Percentiles rank a stretch among this genome's conserved stretches.
Conservation (phyloP, 2,113 vertebrate species). For the Oreocharis arfaki region DNA sequence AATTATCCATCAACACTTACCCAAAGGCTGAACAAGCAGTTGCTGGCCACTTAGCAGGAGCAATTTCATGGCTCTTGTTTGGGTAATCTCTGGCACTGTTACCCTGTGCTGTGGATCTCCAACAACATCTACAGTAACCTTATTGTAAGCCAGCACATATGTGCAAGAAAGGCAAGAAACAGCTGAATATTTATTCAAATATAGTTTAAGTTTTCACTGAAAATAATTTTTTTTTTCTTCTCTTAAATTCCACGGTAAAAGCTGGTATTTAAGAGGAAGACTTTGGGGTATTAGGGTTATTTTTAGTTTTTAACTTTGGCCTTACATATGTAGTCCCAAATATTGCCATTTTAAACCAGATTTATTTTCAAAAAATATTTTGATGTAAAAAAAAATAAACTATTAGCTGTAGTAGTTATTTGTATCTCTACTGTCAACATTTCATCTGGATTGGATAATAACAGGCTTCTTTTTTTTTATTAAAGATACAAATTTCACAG, state of each 20-base stretch:
- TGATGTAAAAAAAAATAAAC: neutral
- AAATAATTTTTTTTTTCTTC: neutral
- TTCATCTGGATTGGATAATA: neutral
- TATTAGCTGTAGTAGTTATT: neutral
- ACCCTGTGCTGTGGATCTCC: neutral
- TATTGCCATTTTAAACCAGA: neutral
- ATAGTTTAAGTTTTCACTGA: neutral
- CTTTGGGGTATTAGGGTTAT: rapidly evolving
- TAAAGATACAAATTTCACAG: neutral
- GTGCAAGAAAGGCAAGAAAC: neutral
- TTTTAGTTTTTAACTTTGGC: neutral
- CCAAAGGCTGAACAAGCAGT: neutral
- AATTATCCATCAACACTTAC: neutral
- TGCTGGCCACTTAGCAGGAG: neutral
- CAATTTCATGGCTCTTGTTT: neutral
- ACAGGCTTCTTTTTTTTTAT: neutral
- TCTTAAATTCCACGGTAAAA: neutral
- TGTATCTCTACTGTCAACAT: neutral
- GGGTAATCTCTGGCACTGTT: neutral
- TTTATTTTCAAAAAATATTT: neutral
- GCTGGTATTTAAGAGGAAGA: neutral
- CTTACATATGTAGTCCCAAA: neutral
- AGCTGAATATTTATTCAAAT: neutral
- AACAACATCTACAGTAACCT: neutral
- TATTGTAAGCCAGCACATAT: neutral